Base-by-base conservation (phyloP, 2,888 invertebrate species). In the Parapristionchus giblindavisi region DNA sequence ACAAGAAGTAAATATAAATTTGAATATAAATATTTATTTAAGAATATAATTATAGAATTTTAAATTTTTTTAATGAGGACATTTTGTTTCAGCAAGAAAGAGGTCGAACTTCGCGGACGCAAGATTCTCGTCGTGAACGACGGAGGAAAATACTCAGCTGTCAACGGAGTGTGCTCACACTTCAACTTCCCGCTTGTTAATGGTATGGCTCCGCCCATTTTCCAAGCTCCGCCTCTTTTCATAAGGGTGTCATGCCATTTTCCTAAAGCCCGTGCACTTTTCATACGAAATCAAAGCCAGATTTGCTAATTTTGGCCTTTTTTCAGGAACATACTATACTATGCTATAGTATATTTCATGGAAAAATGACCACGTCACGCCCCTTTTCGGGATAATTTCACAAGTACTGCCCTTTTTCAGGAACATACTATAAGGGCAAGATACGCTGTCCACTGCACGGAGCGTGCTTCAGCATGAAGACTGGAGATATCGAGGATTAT, bases 371-470 rank as follows among this genome's bases (percentile, higher is more conserved):
- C n/a, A n/a, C n/a, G n/a, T n/a, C n/a, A n/a, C n/a, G n/a, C n/a
- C n/a, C n/a, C n/a, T n/a, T n/a, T n/a, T n/a, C n/a, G n/a, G n/a
- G n/a, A n/a, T n/a, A n/a, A n/a, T n/a, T n/a, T n/a, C n/a, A n/a
- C n/a, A n/a, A 51, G 61, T 51, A 73, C 51, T 3, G 72, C 14
- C 76, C 76, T 2, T 17, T 34, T 32, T 76, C 76, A 89, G 89
- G 96, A 36, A 93, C 93, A 0, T 88, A 95, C 56, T 93, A 93
- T 38, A 92, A 94, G 77, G 95, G 95, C 0, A 91, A 93, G 77
- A 89, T 97, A 0, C 91, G 96, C 73, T 98, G 97, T 88, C 96
- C 94, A 0, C 96, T 95, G 95, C 97, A 98, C 87, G 97, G 96
- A 0, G 97, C 97, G 3, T 96, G 96, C 88, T 97, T 96, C 88